Evolutionary conservation across 53 echinoderm and acorn worm genomes (phyloP).

Genomic region (Glandiceps talaboti): DNA sequence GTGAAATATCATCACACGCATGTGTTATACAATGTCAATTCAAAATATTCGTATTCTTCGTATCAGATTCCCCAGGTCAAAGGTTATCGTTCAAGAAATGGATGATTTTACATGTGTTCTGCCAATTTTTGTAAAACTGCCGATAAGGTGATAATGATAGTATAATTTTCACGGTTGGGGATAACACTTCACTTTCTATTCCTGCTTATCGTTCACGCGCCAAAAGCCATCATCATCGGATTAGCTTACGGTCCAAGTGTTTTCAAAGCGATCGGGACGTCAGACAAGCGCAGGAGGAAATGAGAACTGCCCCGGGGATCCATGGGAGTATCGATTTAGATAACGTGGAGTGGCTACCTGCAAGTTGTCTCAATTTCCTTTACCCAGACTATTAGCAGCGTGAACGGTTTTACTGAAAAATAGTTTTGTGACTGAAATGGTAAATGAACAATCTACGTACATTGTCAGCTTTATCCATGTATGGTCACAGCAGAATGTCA

Average conservation of each 20-base stretch:
- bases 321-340: neutral
- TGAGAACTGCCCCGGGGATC: neutral
- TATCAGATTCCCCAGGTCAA: neutral
- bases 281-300: neutral
- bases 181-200: neutral
- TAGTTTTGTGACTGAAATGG: too few relatives aligned
- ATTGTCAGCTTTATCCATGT: too few relatives aligned
- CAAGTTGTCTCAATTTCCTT: neutral
- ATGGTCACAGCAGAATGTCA: too few relatives aligned
- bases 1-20: too few relatives aligned
- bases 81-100: neutral
- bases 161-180: neutral
- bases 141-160: neutral
- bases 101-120: neutral
- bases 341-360: neutral
- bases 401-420: too few relatives aligned
- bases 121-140: too few relatives aligned
- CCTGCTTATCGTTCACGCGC: neutral
- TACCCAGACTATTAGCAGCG: neutral
- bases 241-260: neutral
- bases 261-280: neutral
- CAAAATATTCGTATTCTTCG: too few relatives aligned
- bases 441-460: too few relatives aligned
- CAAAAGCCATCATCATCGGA: neutral
- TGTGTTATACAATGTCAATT: too few relatives aligned